Conservation (phyloP, 1,140 invertebrate species). For the Drosophila sproati region DNA sequence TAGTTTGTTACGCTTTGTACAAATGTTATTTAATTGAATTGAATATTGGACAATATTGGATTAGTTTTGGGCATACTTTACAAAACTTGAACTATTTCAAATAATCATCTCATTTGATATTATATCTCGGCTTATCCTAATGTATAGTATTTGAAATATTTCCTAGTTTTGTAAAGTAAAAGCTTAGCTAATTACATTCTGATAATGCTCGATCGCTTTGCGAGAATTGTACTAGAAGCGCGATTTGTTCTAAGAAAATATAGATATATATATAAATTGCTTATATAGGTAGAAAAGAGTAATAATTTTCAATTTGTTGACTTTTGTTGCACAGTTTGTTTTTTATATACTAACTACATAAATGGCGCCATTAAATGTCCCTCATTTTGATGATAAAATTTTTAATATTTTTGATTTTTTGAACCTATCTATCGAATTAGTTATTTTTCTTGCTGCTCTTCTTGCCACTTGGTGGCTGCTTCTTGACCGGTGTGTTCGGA, state of each 20-base stretch:
- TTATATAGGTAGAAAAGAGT: conserved; percentile 23
- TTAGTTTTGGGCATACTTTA: conserved; percentile 39
- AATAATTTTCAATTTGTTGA: conserved; percentile 15
- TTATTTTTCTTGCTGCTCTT: conserved; percentile 61
- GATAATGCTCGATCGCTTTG: conserved; percentile 10
- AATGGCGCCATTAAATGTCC: conserved; percentile 4
- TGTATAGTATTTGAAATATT: conserved; percentile 20
- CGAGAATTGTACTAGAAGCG: conserved; percentile 19
- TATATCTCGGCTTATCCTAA: not conserved
- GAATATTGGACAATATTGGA: conserved; percentile 27
- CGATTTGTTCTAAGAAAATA: conserved; percentile 21
- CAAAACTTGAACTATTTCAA: conserved; percentile 11
- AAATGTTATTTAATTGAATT: conserved; percentile 41
- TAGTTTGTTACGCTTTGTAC: conserved; percentile 65
- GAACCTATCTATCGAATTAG: conserved; percentile 22
- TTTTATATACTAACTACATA: conserved; percentile 17
- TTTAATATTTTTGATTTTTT: conserved; percentile 16
- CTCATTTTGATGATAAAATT: not conserved
- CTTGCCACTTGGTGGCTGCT: conserved; percentile 84
- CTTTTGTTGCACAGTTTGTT: conserved; percentile 4
- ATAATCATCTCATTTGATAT: not conserved
- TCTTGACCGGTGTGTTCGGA: conserved; percentile 84
- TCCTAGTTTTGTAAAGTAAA: conserved; percentile 12
- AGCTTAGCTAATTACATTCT: conserved; percentile 30
- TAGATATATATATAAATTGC: not conserved